Base-by-base conservation (phyloP, 2,797 vertebrate species). In the Chelmon rostratus region DNA sequence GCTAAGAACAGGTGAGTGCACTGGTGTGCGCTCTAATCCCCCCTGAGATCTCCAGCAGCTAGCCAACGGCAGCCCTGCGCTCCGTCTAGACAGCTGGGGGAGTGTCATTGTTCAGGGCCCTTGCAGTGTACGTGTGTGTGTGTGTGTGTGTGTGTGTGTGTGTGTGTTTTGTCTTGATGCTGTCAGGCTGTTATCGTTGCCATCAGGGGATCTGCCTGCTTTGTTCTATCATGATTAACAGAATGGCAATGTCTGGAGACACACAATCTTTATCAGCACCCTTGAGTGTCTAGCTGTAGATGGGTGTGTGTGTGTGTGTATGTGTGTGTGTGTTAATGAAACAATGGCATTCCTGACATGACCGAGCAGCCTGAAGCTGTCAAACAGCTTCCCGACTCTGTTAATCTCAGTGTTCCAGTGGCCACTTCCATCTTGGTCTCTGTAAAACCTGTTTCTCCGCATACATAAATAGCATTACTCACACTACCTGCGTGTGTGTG, bases 61-160 rank as follows among this genome's bases (percentile, higher is more conserved):
- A 82, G 78, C 76, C 80, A 66, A 78, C 59, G 31, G 85, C 80
- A 46, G 75, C 81, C 79, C 75, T 68, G 76, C 73, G 47, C 81
- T 85, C 76, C 28, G 91, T 92, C 92, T 92, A 91, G 92, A 93
- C 91, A 91, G 85, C 90, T 87, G 78, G 62, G 72, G 54, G 76
- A 81, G 84, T 82, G 88, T 88, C 90, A 90, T 87, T 91, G 92
- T 92, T 90, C 78, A 50, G 53, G 75, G 70, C 77, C 59, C 71
- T 61, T 46, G 25, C 57, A 70, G 47, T 2, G 9, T 63, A 21
- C 10, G 15, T 64, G 31, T 68, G 21, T 59, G 62, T 70, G 11
- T 59, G 47, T 25, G 49, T 57, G 49, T 42, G 58, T 76, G 72
- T 66, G 59, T 67, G 76, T 50, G 59, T 61, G 53, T 67, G 59